Conservation (phyloP, 2,797 vertebrate species). For the Triplophysa bombifrons region DNA sequence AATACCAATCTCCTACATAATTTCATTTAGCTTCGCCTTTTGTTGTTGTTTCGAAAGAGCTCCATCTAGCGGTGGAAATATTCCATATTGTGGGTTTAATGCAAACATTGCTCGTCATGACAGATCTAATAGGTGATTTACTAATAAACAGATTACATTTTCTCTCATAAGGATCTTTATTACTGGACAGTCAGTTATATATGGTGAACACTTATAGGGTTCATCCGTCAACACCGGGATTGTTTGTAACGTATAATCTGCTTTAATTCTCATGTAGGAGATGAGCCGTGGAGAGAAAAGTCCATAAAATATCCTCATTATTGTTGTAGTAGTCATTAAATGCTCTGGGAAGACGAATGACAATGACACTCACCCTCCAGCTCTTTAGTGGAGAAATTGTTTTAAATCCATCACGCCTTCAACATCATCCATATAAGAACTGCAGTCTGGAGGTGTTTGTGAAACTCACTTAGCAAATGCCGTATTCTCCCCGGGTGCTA, state of each 20-base stretch:
- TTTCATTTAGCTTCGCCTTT: too few relatives aligned
- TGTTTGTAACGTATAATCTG: constrained; percentile 40
- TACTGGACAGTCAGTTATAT: constrained; percentile 28
- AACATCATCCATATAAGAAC: constrained; percentile 29
- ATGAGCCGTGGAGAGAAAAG: constrained; percentile 46
- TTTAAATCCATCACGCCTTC: constrained; percentile 33
- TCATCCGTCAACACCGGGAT: constrained; percentile 33
- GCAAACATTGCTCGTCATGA: constrained; percentile 20
- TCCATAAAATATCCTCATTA: constrained; percentile 48
- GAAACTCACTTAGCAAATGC: constrained; percentile 21
- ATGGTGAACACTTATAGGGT: constrained; percentile 30
- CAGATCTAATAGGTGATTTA: not conserved
- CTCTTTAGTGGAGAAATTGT: constrained; percentile 37
- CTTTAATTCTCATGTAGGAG: constrained; percentile 38
- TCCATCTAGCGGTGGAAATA: too few relatives aligned
- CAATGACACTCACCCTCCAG: constrained; percentile 40
- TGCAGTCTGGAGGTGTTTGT: constrained; percentile 37
- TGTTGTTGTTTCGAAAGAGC: too few relatives aligned
- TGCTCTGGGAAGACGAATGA: constrained; percentile 26
- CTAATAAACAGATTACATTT: constrained; percentile 9
- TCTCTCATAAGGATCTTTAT: constrained; percentile 25
- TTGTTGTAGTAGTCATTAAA: constrained; percentile 47
- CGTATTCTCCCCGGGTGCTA: constrained; percentile 23
- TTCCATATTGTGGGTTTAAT: not conserved
- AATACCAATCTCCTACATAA: too few relatives aligned